Conservation (phyloP, 2,797 vertebrate genomes). For the Alosa sapidissima region DNA sequence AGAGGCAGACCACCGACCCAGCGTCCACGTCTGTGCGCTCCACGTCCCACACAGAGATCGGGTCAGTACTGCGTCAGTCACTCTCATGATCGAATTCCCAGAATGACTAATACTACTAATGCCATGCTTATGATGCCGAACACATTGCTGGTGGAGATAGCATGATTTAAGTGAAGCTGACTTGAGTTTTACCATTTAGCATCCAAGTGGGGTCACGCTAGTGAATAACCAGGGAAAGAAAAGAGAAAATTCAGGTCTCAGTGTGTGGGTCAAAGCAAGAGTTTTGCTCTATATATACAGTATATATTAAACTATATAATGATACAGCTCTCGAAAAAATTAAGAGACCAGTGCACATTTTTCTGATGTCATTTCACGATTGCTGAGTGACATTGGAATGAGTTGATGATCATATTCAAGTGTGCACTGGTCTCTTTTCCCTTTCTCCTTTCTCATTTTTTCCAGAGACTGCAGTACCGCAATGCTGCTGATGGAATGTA, state of each 20-base stretch:
- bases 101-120: background rate
- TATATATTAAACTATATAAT: no score
- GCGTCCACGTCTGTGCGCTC: slow-evolving; percentile 82
- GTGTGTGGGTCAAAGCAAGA: no score
- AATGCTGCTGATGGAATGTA: no score
- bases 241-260: background rate
- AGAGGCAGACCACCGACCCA: slow-evolving; percentile 91
- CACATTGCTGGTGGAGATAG: background rate
- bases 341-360: no score
- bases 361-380: no score
- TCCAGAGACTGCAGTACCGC: no score
- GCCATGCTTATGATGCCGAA: background rate
- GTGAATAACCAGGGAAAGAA: background rate
- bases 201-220: background rate
- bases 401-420: no score
- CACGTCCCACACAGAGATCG: background rate
- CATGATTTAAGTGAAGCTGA: background rate
- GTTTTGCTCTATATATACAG: no score
- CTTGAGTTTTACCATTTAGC: background rate
- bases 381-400: no score
- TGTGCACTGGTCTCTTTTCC: no score
- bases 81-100: background rate
- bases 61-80: background rate
- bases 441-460: no score
- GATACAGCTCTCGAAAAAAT: no score